Conservation (phyloP, 2,888 invertebrate species). For the Leptopilina drosophilae region DNA sequence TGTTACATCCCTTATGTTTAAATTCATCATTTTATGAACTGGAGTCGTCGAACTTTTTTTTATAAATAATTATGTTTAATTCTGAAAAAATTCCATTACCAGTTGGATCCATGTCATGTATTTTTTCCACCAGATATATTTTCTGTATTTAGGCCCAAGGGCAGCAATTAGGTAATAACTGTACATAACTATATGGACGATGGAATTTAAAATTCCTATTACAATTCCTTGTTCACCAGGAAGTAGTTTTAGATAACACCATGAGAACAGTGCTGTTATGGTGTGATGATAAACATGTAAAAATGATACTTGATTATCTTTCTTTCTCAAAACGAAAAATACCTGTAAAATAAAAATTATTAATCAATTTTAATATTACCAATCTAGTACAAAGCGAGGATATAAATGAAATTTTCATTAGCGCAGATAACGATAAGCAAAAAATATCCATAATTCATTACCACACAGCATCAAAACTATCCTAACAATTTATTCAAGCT, state of each 20-base stretch:
- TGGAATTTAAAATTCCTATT: constrained; percentile 85
- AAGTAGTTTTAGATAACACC: constrained; percentile 78
- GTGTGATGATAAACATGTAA: constrained; percentile 81
- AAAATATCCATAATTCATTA: too few relatives aligned
- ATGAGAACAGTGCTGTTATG: constrained; percentile 72
- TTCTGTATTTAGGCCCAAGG: constrained; percentile 85
- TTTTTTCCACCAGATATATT: constrained; percentile 91
- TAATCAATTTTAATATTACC: not conserved
- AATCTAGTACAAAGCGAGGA: too few relatives aligned
- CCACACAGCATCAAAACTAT: too few relatives aligned
- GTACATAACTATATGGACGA: constrained; percentile 91
- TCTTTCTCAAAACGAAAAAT: constrained; percentile 80
- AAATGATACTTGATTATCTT: constrained; percentile 80
- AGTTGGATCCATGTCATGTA: constrained; percentile 89
- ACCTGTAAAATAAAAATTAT: constrained; percentile 65
- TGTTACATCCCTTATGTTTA: too few relatives aligned
- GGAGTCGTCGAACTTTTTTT: too few relatives aligned
- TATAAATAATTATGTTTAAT: not conserved
- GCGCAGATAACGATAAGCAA: too few relatives aligned
- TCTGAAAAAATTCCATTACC: constrained; percentile 77
- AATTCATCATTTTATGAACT: too few relatives aligned
- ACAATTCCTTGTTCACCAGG: constrained; percentile 85
- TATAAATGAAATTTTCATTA: too few relatives aligned
- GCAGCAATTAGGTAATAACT: constrained; percentile 88
- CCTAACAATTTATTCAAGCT: too few relatives aligned